A percentile compares a stretch with the other conserved stretches of the same genome.
Conservation (phyloP, 2,797 vertebrate species). For the Peromyscus melanophrys region DNA sequence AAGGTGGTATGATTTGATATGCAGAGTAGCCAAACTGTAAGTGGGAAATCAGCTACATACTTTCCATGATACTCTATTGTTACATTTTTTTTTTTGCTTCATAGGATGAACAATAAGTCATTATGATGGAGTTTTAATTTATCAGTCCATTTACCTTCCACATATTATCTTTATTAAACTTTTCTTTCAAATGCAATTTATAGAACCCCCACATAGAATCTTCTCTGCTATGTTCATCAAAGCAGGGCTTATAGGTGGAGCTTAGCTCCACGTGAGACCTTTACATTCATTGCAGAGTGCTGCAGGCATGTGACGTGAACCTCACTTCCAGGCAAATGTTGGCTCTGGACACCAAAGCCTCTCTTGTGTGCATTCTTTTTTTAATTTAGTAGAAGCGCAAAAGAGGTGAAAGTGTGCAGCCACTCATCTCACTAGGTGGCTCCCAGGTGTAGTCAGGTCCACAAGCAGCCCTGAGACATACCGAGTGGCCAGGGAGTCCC, state of each 20-base stretch:
- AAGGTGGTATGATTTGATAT: background rate
- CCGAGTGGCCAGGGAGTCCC: constrained; percentile 86
- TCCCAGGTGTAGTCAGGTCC: constrained; percentile 82
- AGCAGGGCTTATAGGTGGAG: background rate
- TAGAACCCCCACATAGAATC: background rate
- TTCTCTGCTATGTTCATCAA: background rate
- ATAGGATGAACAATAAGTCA: background rate
- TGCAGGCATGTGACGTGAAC: background rate
- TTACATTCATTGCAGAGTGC: background rate
- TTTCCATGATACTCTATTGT: background rate
- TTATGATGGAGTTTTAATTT: constrained; percentile 10
- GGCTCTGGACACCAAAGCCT: constrained; percentile 66
- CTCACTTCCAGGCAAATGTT: constrained; percentile 85
- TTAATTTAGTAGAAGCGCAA: constrained; percentile 47
- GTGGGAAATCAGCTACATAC: background rate
- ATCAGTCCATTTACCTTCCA: background rate
- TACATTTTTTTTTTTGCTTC: constrained; percentile 30
- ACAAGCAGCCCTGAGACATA: constrained; percentile 86
- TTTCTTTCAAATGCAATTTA: constrained; percentile 30
- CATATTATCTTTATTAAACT: background rate
- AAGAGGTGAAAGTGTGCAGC: constrained; percentile 83
- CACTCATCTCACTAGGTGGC: constrained; percentile 81
- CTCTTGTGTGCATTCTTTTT: background rate
- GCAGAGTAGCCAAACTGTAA: background rate
- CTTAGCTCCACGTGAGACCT: background rate